Conservation (phyloP, 1,140 invertebrate species). For the Pseudomyrmex flavicornis region DNA sequence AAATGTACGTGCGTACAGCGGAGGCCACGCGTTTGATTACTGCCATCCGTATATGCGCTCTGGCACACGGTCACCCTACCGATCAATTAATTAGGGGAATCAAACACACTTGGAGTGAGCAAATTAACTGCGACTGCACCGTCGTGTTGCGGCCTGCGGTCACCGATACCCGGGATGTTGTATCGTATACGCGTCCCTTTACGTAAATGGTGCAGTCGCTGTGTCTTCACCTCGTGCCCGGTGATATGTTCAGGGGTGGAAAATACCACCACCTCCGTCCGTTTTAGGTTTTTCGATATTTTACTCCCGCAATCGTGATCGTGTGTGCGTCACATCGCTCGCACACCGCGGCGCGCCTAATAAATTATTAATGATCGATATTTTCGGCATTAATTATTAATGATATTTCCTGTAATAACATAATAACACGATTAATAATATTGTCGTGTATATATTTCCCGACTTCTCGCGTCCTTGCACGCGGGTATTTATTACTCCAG, state of each 20-base stretch:
- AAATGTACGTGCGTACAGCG: slow-evolving; percentile 65
- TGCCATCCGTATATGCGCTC: slow-evolving; percentile 77
- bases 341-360: neutral
- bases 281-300: too few species aligned
- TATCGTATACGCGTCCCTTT: slow-evolving; percentile 28
- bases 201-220: slow-evolving; percentile 42
- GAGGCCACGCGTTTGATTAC: slow-evolving; percentile 80
- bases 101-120: slow-evolving; percentile 85
- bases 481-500: slow-evolving; percentile 31
- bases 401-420: slow-evolving; percentile 20
- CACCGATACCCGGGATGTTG: slow-evolving; percentile 64
- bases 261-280: too few species aligned
- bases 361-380: neutral
- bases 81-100: slow-evolving; percentile 86
- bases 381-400: slow-evolving; percentile 16
- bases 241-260: neutral
- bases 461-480: slow-evolving; percentile 18
- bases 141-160: slow-evolving; percentile 81
- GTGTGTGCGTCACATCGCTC: neutral
- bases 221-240: slow-evolving; percentile 27
- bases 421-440: slow-evolving; percentile 12
- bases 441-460: slow-evolving; percentile 23
- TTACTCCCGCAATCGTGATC: too few species aligned
- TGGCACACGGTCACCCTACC: slow-evolving; percentile 78
- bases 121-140: slow-evolving; percentile 85